Conservation (phyloP, 2,888 invertebrate genomes). For the Sthenelais limicola region DNA sequence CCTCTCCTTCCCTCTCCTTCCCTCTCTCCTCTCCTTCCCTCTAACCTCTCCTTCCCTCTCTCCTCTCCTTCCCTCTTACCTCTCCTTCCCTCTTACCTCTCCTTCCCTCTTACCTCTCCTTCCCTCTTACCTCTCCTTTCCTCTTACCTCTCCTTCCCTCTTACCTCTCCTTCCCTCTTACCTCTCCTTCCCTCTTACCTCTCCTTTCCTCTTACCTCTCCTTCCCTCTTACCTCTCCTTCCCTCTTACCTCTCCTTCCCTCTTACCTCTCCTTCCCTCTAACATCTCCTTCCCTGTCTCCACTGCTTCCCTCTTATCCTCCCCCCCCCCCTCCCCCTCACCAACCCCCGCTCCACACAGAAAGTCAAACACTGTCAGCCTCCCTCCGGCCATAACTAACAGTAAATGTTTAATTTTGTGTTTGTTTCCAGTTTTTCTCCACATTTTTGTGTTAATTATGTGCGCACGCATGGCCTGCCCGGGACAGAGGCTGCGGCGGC, state of each 20-base stretch:
- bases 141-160: background rate
- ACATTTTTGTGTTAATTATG: too few relatives aligned
- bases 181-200: background rate
- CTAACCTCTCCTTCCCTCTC: background rate
- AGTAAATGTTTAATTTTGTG: too few relatives aligned
- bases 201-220: background rate
- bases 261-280: background rate
- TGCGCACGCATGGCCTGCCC: too few relatives aligned
- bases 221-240: background rate
- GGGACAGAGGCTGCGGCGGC: too few relatives aligned
- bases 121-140: background rate
- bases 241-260: background rate
- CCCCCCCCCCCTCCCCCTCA: background rate
- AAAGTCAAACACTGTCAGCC: too few relatives aligned
- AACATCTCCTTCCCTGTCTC: too few relatives aligned
- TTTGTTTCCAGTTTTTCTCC: too few relatives aligned
- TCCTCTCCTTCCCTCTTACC: background rate
- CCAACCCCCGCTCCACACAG: background rate
- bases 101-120: background rate
- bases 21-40: background rate
- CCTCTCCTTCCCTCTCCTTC: background rate
- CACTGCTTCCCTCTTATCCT: background rate
- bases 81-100: background rate
- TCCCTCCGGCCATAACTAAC: too few relatives aligned
- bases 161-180: background rate